Base-by-base conservation (phyloP, 2,888 invertebrate genomes). In the Terebella lapidaria region DNA sequence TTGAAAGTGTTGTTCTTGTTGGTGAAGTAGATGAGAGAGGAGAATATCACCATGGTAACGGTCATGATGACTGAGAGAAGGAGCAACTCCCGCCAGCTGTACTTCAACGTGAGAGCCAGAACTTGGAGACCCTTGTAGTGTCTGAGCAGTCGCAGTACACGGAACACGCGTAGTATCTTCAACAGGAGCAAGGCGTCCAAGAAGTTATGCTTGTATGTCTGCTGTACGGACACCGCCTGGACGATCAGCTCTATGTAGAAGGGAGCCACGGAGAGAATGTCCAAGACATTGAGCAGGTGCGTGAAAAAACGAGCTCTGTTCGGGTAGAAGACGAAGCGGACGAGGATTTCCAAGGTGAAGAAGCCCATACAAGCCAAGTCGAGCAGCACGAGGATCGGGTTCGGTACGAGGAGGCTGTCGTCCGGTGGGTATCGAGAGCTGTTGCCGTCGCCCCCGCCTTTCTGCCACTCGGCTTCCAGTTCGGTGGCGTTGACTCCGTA, bases 1-100 rank as follows among this genome's bases (percentile, higher is more conserved):
- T 68, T 72, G 58, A 74, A 77, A 2, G 28, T 15, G 26, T 58
- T 42, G 3, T 55, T 45, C 3, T 54, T 52, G 22, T 78, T 76
- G 1, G 74, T 75, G 56, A 75, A 76, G 65, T 75, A 78, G 30
- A 78, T 72, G 35, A 78, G 65, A 3, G 77, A 74, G 22, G 76
- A 74, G 63, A 78, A 78, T 35, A 78, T 72, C 18, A 78, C 72
- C 76, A 78, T 78, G 1, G 76, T 76, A 55, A 78, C 75, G 27
- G 76, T 62, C 20, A 78, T 63, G 59, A 78, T 75, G 3, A 77
- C 74, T 57, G 72, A 72, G 72, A 77, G 76, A 10, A 78, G 67
- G 62, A 76, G 65, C 18, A 78, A 67, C 62, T 78, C 78, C 63
- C 76, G 75, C 54, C 74, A 74, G 60, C 76, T 75, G 27, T 76